phyloP scores from a whole-genome alignment of 2,113 vertebrate genomes.

The Pedetes capensis region DNA sequence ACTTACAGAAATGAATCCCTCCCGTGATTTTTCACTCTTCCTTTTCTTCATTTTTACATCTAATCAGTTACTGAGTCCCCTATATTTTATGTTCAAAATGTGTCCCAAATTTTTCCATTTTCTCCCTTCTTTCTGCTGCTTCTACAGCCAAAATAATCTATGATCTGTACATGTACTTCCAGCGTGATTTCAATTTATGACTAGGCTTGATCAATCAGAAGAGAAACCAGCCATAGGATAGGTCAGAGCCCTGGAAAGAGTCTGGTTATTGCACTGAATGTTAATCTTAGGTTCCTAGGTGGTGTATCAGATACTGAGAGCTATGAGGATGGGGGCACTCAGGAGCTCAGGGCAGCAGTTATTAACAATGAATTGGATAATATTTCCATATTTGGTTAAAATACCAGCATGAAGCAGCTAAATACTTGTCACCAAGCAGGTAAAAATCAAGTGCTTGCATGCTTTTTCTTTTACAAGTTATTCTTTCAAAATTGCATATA shows the following conservation, averaged over 20 bases:
- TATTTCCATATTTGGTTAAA: neutral
- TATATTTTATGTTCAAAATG: neutral
- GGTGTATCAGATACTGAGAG: neutral
- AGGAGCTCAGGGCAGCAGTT: neutral
- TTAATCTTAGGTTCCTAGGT: neutral
- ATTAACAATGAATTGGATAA: neutral
- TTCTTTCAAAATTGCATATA: neutral
- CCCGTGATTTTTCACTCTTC: neutral
- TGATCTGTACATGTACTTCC: neutral
- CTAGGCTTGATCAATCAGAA: neutral
- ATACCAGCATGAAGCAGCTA: neutral
- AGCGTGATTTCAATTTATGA: no score
- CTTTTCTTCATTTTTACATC: neutral
- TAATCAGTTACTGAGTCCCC: neutral
- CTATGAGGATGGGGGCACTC: fast-evolving
- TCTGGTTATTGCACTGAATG: neutral
- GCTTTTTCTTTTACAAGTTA: neutral
- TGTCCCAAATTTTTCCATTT: neutral
- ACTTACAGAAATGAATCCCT: neutral
- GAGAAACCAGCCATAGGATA: neutral
- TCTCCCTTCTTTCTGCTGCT: neutral
- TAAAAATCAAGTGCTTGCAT: neutral
- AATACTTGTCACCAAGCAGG: neutral
- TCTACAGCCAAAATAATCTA: neutral
- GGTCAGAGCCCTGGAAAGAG: neutral